phyloP scores from a whole-genome alignment of 2,888 invertebrate genomes.

The Darwinula stevensoni region DNA sequence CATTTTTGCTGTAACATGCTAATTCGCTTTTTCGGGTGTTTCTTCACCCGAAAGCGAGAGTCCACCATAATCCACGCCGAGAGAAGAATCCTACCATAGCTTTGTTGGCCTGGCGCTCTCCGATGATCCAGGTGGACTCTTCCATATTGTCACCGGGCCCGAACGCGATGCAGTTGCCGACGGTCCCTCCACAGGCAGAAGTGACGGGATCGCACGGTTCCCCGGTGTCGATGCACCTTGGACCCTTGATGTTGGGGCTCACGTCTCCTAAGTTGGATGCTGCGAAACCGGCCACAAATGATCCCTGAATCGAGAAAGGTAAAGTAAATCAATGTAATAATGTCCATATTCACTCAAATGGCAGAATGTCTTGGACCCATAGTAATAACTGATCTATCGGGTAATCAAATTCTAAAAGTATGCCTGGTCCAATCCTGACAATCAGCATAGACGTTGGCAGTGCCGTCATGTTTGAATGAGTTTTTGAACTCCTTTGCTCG shows the following conservation, averaged over 20 bases:
- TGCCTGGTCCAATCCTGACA: too few species aligned
- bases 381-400: neutral
- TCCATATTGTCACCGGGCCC: slow-evolving; percentile 75
- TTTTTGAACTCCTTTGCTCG: too few species aligned
- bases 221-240: slow-evolving; percentile 45
- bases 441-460: too few species aligned
- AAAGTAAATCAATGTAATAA: too few species aligned
- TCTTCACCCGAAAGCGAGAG: too few species aligned
- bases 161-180: slow-evolving; percentile 41
- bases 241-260: slow-evolving; percentile 62
- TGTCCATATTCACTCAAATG: neutral
- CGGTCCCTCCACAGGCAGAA: slow-evolving; percentile 36
- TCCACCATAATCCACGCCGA: too few species aligned
- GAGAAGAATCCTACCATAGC: slow-evolving; percentile 48
- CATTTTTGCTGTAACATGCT: too few species aligned
- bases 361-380: neutral
- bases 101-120: slow-evolving; percentile 35
- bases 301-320: slow-evolving; percentile 28
- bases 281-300: slow-evolving; percentile 66
- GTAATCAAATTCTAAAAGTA: too few species aligned
- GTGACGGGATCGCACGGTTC: slow-evolving; percentile 37
- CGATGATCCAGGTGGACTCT: slow-evolving; percentile 71
- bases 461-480: too few species aligned
- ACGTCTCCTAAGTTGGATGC: slow-evolving; percentile 76
- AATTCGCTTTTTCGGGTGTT: too few species aligned